Percentiles rank a stretch among this genome's conserved stretches.
These are phyloP conservation scores for Betta splendens DNA, from an alignment of 2,797 vertebrate genomes.

Conservation along the genomic window DNA sequence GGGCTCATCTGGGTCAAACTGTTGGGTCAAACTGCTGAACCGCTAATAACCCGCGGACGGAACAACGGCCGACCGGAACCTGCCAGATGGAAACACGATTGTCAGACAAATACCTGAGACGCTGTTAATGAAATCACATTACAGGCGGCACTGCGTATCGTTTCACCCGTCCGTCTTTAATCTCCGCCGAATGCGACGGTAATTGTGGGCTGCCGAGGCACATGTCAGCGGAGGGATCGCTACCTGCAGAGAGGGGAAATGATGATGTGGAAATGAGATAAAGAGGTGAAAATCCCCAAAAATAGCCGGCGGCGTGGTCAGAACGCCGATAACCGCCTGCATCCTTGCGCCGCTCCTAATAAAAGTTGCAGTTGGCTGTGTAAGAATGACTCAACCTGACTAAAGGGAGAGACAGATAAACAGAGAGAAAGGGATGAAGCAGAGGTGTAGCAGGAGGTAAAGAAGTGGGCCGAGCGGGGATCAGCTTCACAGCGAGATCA, in stretches of 20 bases:
- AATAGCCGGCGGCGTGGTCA: constrained; percentile 12
- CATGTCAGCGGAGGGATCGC: constrained; percentile 58
- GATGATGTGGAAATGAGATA: constrained; percentile 32
- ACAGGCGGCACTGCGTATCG: constrained; percentile 46
- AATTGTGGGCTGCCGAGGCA: constrained; percentile 55
- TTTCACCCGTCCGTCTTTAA: constrained; percentile 38
- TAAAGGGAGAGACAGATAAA: constrained; percentile 24
- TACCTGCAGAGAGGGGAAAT: constrained; percentile 50
- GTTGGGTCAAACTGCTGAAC: constrained; percentile 4
- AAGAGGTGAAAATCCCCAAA: constrained; percentile 19
- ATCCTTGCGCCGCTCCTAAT: not conserved
- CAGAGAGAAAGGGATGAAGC: constrained; percentile 7
- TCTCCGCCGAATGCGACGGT: constrained; percentile 56
- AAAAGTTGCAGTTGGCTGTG: constrained; percentile 2
- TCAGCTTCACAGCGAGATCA: constrained; percentile 67
- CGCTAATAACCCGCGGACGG: constrained; percentile 8
- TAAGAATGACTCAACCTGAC: constrained; percentile 4
- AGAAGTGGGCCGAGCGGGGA: constrained; percentile 75
- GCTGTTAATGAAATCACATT: constrained; percentile 35
- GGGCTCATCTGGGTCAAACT: constrained; percentile 31
- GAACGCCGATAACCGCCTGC: constrained; percentile 14
- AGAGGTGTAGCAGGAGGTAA: constrained; percentile 53
- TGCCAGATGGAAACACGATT: constrained; percentile 22
- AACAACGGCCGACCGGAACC: constrained; percentile 6
- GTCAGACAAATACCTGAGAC: constrained; percentile 33